Evolutionary conservation across 2,888 invertebrate species (phyloP), one percentile per base, ranked within the genome.

Genomic region (Leptothorax acervorum): DNA sequence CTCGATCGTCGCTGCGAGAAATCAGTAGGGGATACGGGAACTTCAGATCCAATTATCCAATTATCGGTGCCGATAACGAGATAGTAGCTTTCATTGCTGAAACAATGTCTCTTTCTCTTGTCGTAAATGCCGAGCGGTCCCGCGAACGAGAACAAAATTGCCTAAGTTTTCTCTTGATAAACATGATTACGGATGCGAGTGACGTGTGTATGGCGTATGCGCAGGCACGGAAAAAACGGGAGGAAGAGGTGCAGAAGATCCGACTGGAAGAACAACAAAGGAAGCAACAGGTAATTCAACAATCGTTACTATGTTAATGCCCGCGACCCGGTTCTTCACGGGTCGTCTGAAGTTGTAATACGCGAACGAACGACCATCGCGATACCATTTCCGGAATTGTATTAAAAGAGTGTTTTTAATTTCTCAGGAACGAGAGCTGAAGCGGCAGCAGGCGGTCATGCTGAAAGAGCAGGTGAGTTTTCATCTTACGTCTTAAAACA

Each of bases 371-470:
- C 62, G 28, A 68, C 18, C 18, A 23, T 23, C 28, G 5, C 53
- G 18, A 18, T 51, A 31, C 5, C 18, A 12, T 42, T 48, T 76
- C 42, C 6, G 18, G 5, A 28, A 51, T 48, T 31, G 51, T 65
- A 73, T 45, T 70, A 68, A 84, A 55, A 63, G 45, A 60, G 76
- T 71, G 79, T 85, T 92, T 35, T 92, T 96, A 75, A 88, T 96
- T 95, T 96, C 97, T 83, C 96, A 98, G 98, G 98, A 99, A 95
- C 96, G 98, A 94, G 98, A 99, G 95, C 95, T 98, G 93, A 98
- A 98, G 95, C 96, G 98, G 93, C 98, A 98, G 94, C 98, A 98
- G 94, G 97, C 98, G 74, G 97, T 98, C 89, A 96, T 98, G 93
- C 96, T 98, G 91, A 98, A 98, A 95, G 98, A 98, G 95, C 98